phyloP scores from a whole-genome alignment of 2,113 vertebrate species.

The Thomomys bottae region DNA sequence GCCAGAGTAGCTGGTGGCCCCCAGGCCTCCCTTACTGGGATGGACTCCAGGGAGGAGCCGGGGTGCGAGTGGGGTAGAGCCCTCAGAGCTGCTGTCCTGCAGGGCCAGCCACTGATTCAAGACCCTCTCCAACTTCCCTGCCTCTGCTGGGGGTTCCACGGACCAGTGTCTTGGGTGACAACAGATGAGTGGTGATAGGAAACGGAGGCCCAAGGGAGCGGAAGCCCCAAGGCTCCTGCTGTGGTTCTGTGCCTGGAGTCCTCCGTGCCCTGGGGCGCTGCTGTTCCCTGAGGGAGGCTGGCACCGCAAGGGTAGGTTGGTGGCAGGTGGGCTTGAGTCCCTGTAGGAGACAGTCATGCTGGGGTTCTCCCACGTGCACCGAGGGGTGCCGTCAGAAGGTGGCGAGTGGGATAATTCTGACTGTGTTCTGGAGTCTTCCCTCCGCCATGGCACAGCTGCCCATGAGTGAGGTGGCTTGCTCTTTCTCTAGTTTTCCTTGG shows the following conservation, averaged over 20 bases:
- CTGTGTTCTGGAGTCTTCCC: neutral
- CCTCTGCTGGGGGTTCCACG: neutral
- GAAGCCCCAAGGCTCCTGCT: neutral
- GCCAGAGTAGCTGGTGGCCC: fast-evolving
- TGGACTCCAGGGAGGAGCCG: too few species aligned
- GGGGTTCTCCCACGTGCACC: neutral
- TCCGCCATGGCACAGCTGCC: neutral
- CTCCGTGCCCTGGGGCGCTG: fast-evolving
- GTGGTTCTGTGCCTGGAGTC: neutral
- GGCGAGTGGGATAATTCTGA: neutral
- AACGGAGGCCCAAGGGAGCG: neutral
- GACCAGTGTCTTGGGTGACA: neutral
- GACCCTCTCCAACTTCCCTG: neutral
- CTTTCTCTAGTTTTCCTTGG: neutral
- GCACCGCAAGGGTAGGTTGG: neutral
- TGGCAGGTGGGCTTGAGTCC: too few species aligned
- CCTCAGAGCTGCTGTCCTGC: too few species aligned
- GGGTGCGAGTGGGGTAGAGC: too few species aligned
- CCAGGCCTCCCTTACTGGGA: too few species aligned
- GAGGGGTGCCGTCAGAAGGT: neutral
- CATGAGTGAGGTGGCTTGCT: neutral
- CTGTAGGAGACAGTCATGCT: neutral
- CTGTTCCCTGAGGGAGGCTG: neutral
- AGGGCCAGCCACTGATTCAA: too few species aligned
- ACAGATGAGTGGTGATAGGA: neutral